Percentiles rank a stretch among this genome's conserved stretches.
These are phyloP conservation scores for Drosophila percnosoma DNA, from an alignment of 2,888 invertebrate genomes.

Conservation along the genomic window DNA sequence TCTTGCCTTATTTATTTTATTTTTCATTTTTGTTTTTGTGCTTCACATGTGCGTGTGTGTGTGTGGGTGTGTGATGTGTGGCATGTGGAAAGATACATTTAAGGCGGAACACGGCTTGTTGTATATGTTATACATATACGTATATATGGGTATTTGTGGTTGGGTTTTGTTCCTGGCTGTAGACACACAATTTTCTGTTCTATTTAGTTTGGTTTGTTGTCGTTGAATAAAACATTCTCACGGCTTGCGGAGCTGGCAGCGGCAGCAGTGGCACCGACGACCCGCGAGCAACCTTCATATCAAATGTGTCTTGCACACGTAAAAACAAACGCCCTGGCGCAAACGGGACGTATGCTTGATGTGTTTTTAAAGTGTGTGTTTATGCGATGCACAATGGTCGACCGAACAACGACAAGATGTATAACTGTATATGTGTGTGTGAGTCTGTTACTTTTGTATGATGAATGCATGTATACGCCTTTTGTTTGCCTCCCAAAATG, in stretches of 20 bases:
- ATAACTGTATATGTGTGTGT: constrained; percentile 19
- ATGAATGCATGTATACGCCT: constrained; percentile 69
- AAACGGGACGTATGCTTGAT: constrained; percentile 74
- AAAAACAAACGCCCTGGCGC: constrained; percentile 40
- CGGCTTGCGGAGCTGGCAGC: constrained; percentile 69
- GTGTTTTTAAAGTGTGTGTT: constrained; percentile 81
- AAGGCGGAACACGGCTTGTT: constrained; percentile 40
- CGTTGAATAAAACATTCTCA: constrained; percentile 82
- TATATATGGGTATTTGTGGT: constrained; percentile 7
- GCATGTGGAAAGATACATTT: constrained; percentile 39
- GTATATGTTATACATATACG: constrained; percentile 24
- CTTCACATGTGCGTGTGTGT: constrained; percentile 25
- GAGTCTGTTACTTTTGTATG: constrained; percentile 36
- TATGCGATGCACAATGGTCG: constrained; percentile 74
- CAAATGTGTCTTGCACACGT: constrained; percentile 69
- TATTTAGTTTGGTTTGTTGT: constrained; percentile 81
- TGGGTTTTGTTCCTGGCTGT: constrained; percentile 36
- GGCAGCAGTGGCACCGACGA: constrained; percentile 51
- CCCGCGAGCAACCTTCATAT: constrained; percentile 77
- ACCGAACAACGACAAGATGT: constrained; percentile 36
- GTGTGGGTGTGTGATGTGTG: constrained; percentile 14
- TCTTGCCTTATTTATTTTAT: constrained; percentile 49
- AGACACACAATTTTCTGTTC: constrained; percentile 76
- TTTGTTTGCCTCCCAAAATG: constrained; percentile 60
- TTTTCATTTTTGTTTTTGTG: constrained; percentile 22